A percentile compares a stretch with the other conserved stretches of the same genome.
These are phyloP conservation scores for Lateolabrax maculatus DNA, from an alignment of 2,797 vertebrate genomes.

Conservation along the genomic window DNA sequence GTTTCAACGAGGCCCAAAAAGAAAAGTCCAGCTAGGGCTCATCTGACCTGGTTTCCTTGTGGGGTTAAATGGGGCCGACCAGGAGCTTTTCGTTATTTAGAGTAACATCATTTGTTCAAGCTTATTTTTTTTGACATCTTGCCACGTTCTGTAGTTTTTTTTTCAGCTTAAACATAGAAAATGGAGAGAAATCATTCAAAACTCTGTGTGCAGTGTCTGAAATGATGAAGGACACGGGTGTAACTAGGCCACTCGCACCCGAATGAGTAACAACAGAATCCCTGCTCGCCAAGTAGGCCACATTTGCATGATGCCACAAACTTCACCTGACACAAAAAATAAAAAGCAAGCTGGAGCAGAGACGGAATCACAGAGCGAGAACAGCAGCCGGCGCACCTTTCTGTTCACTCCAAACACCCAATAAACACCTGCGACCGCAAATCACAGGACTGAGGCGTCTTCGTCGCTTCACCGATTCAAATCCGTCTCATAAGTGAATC, in stretches of 20 bases:
- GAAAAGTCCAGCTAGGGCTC: not conserved
- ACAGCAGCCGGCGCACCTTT: not conserved
- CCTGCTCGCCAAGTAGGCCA: slow-evolving; percentile 47
- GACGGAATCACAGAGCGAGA: not conserved
- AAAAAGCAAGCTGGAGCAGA: not conserved
- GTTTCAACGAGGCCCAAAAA: not conserved
- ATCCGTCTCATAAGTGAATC: not conserved
- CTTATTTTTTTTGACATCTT: not conserved
- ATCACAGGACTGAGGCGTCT: not conserved
- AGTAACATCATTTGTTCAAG: too few species aligned
- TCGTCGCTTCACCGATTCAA: not conserved
- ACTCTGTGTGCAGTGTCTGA: not conserved
- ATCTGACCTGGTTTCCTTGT: slow-evolving; percentile 10
- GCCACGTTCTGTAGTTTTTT: slow-evolving; percentile 1
- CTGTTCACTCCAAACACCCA: not conserved
- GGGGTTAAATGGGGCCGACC: not conserved
- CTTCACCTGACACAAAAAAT: slow-evolving; percentile 42
- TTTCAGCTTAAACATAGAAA: not conserved
- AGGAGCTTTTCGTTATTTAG: not conserved
- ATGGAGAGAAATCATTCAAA: slow-evolving; percentile 4
- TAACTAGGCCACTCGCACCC: slow-evolving; percentile 58
- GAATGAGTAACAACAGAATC: slow-evolving; percentile 39
- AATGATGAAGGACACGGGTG: slow-evolving; percentile 28
- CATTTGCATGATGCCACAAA: slow-evolving; percentile 45
- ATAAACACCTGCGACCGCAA: not conserved